Evolutionary conservation across 2,113 vertebrate genomes (phyloP).

Genomic region (Cygnus atratus): DNA sequence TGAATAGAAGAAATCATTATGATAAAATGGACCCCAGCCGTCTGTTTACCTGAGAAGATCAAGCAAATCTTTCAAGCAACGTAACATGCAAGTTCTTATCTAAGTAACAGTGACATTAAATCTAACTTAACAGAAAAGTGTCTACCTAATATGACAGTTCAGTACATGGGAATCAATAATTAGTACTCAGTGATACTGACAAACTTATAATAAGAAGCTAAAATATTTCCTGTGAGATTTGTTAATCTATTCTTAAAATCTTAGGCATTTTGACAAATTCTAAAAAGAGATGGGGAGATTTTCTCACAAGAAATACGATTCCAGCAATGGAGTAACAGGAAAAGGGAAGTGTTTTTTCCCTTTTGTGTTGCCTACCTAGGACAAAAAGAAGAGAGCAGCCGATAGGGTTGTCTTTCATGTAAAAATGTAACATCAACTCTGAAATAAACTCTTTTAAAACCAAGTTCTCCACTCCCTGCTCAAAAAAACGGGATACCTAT

Average conservation of each 20-base stretch:
- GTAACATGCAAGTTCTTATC: not conserved
- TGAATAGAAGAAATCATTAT: not conserved
- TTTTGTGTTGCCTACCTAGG: not conserved
- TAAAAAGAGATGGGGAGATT: not conserved
- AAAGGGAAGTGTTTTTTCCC: not conserved
- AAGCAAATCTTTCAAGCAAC: not conserved
- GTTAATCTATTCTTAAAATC: not conserved
- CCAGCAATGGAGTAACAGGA: not conserved
- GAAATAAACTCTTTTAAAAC: not conserved
- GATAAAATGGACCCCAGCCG: not conserved
- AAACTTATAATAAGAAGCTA: not conserved
- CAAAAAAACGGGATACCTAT: not conserved
- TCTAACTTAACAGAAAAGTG: not conserved
- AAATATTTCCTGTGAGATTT: not conserved
- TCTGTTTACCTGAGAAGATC: not conserved
- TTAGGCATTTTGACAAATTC: not conserved
- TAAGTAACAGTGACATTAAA: not conserved
- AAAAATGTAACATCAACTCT: not conserved
- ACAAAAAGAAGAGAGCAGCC: not conserved
- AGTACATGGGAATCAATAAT: not conserved
- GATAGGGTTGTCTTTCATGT: not conserved
- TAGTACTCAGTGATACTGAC: not conserved
- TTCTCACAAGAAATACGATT: not conserved
- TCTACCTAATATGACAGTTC: not conserved
- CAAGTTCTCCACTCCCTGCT: not conserved